Evolutionary conservation across 1,140 invertebrate species (phyloP), one percentile per base, ranked within the genome.

Genomic region (Formica selysi): DNA sequence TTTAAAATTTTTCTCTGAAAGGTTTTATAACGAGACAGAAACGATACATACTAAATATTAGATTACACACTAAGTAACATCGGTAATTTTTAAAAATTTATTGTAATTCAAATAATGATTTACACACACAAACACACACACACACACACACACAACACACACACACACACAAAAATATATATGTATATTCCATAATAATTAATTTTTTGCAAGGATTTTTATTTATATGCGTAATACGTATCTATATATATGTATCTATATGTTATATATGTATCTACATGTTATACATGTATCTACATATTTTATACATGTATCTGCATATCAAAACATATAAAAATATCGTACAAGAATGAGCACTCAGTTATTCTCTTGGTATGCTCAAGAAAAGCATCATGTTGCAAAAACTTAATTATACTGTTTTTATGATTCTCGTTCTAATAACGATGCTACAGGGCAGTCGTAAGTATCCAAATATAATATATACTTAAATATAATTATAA

Each of bases 391-490:
- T 51, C 19, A 73, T 73, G 70, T 54, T 73, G 32, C 29, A 19
- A n/a, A 73, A 73, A 54, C 0, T 36, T 54, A 1, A 54, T 10
- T 73, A 8, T 8, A 29, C 11, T 74, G 6, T 36, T 74, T 16
- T 73, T 10, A 36, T 1, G 7, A 36, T 74, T 38, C 13, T 22
- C 51, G 51, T 32, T 57, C 2, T 74, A 38, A 74, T 57, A 57
- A 57, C 26, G 1, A 22, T 57, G 19, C 5, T 10, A 36, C 48
- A 57, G 32, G 32, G n/a, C 19, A 57, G 7, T 74, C 51, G 48
- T 74, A 54, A 74, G 70, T 74, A 74, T 57, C 54, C 10, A 32
- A 19, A 51, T 29, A 71, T 48, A 73, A 10, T 32, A 51, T n/a
- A 73, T 71, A 8, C 3, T 22, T 68, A 51, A 48, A 13, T 7